Conservation (phyloP, 2,113 vertebrate species). For the Chlorodrepanis virens region DNA sequence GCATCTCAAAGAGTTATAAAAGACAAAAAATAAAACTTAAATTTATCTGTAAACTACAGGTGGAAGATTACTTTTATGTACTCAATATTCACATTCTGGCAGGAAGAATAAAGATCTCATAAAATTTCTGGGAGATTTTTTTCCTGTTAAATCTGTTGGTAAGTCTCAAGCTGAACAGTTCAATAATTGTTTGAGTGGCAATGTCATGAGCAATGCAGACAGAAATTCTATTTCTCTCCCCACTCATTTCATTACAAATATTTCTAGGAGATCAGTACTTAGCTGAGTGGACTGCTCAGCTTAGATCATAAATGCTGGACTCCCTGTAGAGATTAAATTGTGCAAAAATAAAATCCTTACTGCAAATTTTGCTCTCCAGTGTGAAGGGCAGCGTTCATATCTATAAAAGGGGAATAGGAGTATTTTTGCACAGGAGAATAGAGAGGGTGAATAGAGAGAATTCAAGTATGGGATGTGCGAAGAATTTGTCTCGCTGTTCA, state of each 20-base stretch:
- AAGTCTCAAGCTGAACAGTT: neutral
- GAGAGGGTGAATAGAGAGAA: neutral
- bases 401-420: neutral
- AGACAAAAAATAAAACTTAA: neutral
- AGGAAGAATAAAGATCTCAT: neutral
- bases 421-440: neutral
- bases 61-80: neutral
- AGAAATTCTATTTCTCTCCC: neutral
- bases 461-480: neutral
- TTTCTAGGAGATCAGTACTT: constrained; percentile 5
- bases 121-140: neutral
- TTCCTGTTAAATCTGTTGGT: neutral
- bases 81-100: neutral
- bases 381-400: neutral
- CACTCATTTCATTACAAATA: neutral
- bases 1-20: neutral
- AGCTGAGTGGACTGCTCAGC: neutral
- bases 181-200: neutral
- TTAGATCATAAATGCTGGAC: neutral
- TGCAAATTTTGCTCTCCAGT: neutral
- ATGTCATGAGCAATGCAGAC: neutral
- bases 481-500: neutral
- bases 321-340: neutral
- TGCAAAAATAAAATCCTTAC: neutral
- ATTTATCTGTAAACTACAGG: neutral